These are phyloP conservation scores for Megalonaias nervosa DNA, from an alignment of 1,140 invertebrate species.

Conservation along the genomic window DNA sequence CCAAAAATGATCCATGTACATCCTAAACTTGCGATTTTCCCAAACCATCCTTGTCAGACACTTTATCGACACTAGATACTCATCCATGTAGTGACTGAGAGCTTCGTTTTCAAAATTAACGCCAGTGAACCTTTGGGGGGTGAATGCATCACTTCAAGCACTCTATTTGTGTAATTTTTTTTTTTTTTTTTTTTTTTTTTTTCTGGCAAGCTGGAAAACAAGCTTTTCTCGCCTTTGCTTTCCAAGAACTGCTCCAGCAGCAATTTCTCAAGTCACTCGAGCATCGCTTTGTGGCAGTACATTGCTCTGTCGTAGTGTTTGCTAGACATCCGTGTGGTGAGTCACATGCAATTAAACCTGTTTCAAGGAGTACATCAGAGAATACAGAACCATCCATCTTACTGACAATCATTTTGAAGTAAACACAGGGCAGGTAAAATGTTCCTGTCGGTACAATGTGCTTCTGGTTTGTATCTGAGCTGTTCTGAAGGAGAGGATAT, in stretches of 20 bases:
- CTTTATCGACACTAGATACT: background rate
- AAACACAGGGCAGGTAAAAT: slow-evolving; percentile 38
- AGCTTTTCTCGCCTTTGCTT: too few relatives aligned
- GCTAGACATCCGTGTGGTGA: slow-evolving; percentile 32
- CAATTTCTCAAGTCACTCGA: slow-evolving; percentile 23
- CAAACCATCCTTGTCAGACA: slow-evolving; percentile 12
- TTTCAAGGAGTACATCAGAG: slow-evolving; percentile 32
- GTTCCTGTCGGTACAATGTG: slow-evolving; percentile 42
- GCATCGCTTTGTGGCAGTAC: slow-evolving; percentile 33
- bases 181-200: too few relatives aligned
- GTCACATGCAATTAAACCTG: slow-evolving; percentile 30
- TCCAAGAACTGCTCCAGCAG: too few relatives aligned
- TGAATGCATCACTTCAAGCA: too few relatives aligned
- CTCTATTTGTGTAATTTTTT: too few relatives aligned
- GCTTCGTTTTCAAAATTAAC: too few relatives aligned
- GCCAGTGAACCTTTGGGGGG: too few relatives aligned
- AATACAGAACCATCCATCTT: slow-evolving; percentile 40
- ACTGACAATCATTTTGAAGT: slow-evolving; percentile 47
- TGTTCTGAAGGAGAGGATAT: slow-evolving; percentile 42
- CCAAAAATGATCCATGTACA: slow-evolving; percentile 40
- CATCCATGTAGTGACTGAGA: too few relatives aligned
- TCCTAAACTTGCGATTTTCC: slow-evolving; percentile 43
- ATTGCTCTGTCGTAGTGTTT: slow-evolving; percentile 42
- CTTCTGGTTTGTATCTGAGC: slow-evolving; percentile 34
- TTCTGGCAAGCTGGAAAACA: too few relatives aligned